A percentile compares a stretch with the other conserved stretches of the same genome.
These are phyloP conservation scores for Karalla daura DNA, from an alignment of 2,797 vertebrate genomes.

Conservation along the genomic window DNA sequence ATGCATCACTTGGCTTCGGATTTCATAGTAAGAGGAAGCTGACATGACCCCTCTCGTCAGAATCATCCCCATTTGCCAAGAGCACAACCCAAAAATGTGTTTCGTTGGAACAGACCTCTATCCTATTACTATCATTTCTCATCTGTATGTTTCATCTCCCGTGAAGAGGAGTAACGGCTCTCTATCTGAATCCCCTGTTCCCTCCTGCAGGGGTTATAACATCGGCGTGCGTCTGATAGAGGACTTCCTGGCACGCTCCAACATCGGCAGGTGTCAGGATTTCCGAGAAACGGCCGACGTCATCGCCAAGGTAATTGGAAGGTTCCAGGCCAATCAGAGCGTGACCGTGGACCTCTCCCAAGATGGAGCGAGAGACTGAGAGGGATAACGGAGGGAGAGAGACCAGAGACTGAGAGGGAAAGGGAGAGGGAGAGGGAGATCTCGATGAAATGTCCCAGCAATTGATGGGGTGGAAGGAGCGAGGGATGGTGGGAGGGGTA, in stretches of 20 bases:
- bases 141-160: not conserved
- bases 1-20: conserved; percentile 39
- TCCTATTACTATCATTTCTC: conserved; percentile 4
- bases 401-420: conserved; percentile 24
- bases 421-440: conserved; percentile 14
- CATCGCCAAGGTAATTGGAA: conserved; percentile 93
- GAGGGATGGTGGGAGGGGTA: not conserved
- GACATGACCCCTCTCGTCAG: conserved; percentile 21
- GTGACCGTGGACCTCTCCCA: conserved; percentile 54
- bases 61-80: conserved; percentile 28
- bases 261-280: conserved; percentile 96
- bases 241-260: conserved; percentile 97
- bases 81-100: conserved; percentile 18
- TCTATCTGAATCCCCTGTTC: not conserved
- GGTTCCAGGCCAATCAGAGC: conserved; percentile 61
- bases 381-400: conserved; percentile 10
- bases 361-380: conserved; percentile 18
- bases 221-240: conserved; percentile 98
- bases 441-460: conserved; percentile 14
- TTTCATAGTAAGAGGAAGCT: conserved; percentile 12
- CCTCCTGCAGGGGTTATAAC: conserved; percentile 92
- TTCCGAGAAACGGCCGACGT: conserved; percentile 99
- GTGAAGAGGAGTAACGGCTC: conserved; percentile 6
- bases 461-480: conserved; percentile 3
- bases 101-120: conserved; percentile 3